These are phyloP conservation scores for Cynodonichthys magdalenae DNA, from an alignment of 2,797 vertebrate species.

Conservation along the genomic window DNA sequence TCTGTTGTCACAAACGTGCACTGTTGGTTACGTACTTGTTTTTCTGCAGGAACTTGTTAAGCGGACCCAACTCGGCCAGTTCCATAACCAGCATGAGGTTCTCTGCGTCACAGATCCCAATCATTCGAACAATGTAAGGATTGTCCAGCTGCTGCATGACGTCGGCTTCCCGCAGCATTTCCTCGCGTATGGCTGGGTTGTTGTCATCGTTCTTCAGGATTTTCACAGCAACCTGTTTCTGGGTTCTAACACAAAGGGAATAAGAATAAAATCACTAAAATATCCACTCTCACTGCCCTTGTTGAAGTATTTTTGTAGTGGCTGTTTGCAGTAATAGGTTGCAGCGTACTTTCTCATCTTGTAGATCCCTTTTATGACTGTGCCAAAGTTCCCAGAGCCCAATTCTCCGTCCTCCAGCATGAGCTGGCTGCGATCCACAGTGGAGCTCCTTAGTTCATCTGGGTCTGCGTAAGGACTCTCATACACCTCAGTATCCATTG, in stretches of 20 bases:
- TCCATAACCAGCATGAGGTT: conserved; percentile 98
- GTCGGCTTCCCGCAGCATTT: conserved; percentile 90
- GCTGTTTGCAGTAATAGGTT: not conserved
- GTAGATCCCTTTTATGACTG: conserved; percentile 92
- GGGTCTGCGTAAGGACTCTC: conserved; percentile 97
- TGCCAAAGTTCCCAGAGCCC: conserved; percentile 97
- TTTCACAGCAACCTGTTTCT: conserved; percentile 93
- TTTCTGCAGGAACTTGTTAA: conserved; percentile 93
- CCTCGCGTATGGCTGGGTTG: conserved; percentile 85
- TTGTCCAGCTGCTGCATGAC: conserved; percentile 98
- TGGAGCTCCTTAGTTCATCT: conserved; percentile 90
- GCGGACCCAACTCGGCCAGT: conserved; percentile 92
- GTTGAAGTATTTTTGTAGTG: not conserved
- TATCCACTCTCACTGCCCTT: too few species aligned
- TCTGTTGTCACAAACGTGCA: not conserved
- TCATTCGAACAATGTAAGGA: conserved; percentile 98
- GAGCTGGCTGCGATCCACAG: conserved; percentile 86
- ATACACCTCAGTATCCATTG: conserved; percentile 94
- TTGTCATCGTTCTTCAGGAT: conserved; percentile 93
- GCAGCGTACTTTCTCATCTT: conserved; percentile 90
- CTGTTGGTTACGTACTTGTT: conserved; percentile 81
- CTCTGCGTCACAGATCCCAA: conserved; percentile 95
- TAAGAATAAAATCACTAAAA: not conserved
- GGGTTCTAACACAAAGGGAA: conserved; percentile 71
- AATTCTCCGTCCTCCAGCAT: conserved; percentile 89